These are phyloP conservation scores for Cheirogaleus major DNA, from an alignment of 2,797 vertebrate species.

Conservation along the genomic window DNA sequence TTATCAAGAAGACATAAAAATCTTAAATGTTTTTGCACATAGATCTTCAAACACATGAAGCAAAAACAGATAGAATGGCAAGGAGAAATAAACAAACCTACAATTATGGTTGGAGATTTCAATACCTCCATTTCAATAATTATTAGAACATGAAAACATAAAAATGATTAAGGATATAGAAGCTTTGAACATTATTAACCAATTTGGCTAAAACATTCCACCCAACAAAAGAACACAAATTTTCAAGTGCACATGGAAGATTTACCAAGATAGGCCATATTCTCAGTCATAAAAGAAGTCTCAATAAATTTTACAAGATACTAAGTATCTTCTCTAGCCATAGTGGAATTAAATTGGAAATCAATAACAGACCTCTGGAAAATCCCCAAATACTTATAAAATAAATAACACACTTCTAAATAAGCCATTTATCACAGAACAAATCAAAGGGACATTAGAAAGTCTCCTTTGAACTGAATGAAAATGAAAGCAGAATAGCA, in stretches of 20 bases:
- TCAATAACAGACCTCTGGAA: not conserved
- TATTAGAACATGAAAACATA: not conserved
- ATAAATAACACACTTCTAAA: not conserved
- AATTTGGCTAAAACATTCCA: not conserved
- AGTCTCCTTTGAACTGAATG: not conserved
- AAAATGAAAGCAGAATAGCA: not conserved
- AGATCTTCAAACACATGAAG: not conserved
- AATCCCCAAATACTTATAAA: not conserved
- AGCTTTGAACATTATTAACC: not conserved
- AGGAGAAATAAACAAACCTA: not conserved
- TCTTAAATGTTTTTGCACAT: conserved; percentile 11
- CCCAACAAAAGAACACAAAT: not conserved
- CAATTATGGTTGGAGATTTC: not conserved
- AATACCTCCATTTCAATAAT: not conserved
- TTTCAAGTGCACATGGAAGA: not conserved
- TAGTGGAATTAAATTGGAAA: not conserved
- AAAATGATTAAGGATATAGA: not conserved
- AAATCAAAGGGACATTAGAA: not conserved
- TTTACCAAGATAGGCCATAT: not conserved
- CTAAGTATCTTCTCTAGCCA: not conserved
- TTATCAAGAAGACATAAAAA: conserved; percentile 19
- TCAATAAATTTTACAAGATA: not conserved
- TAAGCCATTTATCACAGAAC: not conserved
- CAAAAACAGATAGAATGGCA: not conserved
- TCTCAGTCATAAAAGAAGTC: not conserved